phyloP scores from a whole-genome alignment of 2,888 invertebrate genomes.

The Drosophila mulleri region DNA sequence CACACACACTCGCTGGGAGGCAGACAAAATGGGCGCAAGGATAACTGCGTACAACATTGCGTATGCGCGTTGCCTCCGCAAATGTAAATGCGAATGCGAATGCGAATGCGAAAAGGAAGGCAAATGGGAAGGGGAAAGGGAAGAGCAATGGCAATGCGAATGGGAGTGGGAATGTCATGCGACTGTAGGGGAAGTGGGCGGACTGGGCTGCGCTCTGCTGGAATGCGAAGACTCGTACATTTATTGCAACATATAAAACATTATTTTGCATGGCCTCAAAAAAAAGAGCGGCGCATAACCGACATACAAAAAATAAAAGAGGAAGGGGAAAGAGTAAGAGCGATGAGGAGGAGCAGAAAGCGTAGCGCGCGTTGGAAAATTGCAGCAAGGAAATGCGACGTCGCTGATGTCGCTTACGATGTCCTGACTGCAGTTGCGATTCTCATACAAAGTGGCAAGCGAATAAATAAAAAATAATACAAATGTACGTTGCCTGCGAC shows the following conservation, averaged over 20 bases:
- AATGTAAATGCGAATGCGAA: conserved; percentile 44
- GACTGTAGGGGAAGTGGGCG: conserved; percentile 26
- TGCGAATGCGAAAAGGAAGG: conserved; percentile 8
- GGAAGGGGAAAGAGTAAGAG: not conserved
- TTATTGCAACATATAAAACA: conserved; percentile 80
- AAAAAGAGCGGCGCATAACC: conserved; percentile 56
- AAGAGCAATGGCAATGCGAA: not conserved
- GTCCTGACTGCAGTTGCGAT: conserved; percentile 56
- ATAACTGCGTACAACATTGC: conserved; percentile 74
- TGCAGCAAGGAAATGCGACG: conserved; percentile 77
- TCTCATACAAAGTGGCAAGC: conserved; percentile 66
- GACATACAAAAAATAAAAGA: conserved; percentile 29
- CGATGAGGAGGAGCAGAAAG: conserved; percentile 13
- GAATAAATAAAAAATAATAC: conserved; percentile 68
- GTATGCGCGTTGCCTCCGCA: conserved; percentile 67
- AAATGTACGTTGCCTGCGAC: conserved; percentile 65
- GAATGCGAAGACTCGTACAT: conserved; percentile 60
- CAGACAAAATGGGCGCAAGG: conserved; percentile 71
- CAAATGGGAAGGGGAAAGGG: not conserved
- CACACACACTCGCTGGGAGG: conserved; percentile 17
- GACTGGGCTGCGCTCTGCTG: conserved; percentile 10
- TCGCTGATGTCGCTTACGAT: conserved; percentile 32
- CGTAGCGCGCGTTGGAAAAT: conserved; percentile 64
- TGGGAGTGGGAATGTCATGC: conserved; percentile 54
- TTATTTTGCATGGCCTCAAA: conserved; percentile 79